Conservation (phyloP, 2,888 invertebrate species). For the Dastarcus helophoroides region DNA sequence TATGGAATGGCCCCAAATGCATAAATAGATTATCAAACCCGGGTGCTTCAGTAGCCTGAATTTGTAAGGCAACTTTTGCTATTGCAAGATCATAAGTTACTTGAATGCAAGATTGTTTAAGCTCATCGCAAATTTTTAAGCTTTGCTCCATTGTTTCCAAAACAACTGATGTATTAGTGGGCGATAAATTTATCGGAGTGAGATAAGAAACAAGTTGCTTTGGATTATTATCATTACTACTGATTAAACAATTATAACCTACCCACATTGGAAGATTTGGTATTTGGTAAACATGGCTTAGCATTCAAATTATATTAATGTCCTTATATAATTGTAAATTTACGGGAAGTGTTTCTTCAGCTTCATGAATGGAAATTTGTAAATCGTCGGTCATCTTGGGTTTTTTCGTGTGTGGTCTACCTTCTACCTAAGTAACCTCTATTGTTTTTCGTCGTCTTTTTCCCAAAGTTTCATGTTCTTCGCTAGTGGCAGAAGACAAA, state of each 20-base stretch:
- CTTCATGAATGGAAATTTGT: slow-evolving; percentile 14
- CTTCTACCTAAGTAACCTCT: slow-evolving; percentile 14
- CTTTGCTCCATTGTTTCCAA: too few relatives aligned
- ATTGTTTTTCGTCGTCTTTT: slow-evolving; percentile 19
- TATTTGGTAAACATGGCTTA: not conserved
- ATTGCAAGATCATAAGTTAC: slow-evolving; percentile 23
- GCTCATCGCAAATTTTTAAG: too few relatives aligned
- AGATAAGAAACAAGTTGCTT: slow-evolving; percentile 21
- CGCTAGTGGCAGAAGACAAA: slow-evolving; percentile 10
- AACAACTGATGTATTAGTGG: slow-evolving; percentile 20
- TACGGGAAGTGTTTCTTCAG: slow-evolving; percentile 14
- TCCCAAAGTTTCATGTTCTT: slow-evolving; percentile 3
- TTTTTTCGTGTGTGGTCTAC: slow-evolving; percentile 16
- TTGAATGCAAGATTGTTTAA: too few relatives aligned
- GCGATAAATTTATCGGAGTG: slow-evolving; percentile 22
- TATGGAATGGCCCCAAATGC: too few relatives aligned
- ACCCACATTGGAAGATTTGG: slow-evolving; percentile 7
- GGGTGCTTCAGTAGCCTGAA: too few relatives aligned
- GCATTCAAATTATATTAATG: slow-evolving; percentile 1
- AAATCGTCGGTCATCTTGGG: slow-evolving; percentile 16
- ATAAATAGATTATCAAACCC: slow-evolving; percentile 22
- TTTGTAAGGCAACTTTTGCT: too few relatives aligned
- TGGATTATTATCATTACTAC: slow-evolving; percentile 10
- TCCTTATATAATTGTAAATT: slow-evolving; percentile 13
- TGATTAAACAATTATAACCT: slow-evolving; percentile 5